Evolutionary conservation across 2,797 vertebrate genomes (phyloP).

Genomic region (Sarcophilus harrisii): DNA sequence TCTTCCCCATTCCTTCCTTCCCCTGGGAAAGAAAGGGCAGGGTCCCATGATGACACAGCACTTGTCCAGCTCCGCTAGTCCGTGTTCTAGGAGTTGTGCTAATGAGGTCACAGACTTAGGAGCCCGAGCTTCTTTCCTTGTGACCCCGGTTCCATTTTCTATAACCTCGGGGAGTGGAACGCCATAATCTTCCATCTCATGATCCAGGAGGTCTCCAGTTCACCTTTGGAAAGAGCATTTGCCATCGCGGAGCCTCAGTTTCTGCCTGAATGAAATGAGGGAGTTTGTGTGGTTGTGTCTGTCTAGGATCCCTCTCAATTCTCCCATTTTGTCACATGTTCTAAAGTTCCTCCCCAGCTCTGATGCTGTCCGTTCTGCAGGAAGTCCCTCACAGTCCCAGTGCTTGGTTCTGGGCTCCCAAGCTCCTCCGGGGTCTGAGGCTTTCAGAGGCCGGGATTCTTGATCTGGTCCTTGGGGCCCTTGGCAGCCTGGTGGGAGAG

Average conservation of each 20-base stretch:
- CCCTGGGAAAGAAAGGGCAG: neutral
- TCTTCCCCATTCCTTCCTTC: neutral
- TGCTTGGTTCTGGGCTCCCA: neutral
- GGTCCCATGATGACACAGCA: neutral
- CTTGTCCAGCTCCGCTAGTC: neutral
- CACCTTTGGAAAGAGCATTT: slow-evolving; percentile 71
- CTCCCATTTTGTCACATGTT: slow-evolving; percentile 46
- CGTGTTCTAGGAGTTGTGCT: too few relatives aligned
- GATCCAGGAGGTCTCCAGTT: slow-evolving; percentile 27
- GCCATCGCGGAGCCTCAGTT: slow-evolving; percentile 38
- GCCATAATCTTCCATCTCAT: neutral
- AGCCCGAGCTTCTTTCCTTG: neutral
- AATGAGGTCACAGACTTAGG: neutral
- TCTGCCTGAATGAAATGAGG: slow-evolving; percentile 68
- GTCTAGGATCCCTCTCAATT: slow-evolving; percentile 41
- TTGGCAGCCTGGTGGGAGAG: neutral
- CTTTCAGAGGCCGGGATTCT: neutral
- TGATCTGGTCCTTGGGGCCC: neutral
- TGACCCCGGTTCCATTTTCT: neutral
- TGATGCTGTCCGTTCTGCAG: neutral
- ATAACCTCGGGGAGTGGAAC: neutral
- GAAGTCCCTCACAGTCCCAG: neutral
- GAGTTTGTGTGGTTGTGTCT: slow-evolving; percentile 59
- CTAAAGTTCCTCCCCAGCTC: neutral
- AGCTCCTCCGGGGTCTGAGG: neutral